phyloP scores from a whole-genome alignment of 2,888 invertebrate genomes.

The Ophioninae sp. region DNA sequence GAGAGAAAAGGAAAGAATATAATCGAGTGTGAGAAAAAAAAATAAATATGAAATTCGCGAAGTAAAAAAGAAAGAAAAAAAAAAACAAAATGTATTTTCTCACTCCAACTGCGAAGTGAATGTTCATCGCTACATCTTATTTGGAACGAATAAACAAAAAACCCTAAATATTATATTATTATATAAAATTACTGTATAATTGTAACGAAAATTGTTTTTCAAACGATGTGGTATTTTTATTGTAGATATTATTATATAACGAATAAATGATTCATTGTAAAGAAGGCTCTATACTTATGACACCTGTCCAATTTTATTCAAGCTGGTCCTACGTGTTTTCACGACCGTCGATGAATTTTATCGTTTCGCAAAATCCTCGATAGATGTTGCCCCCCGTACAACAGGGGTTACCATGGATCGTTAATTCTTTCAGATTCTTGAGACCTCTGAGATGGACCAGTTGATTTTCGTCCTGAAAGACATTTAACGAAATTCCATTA shows the following conservation, averaged over 20 bases:
- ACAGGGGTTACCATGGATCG: constrained; percentile 57
- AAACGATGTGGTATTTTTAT: constrained; percentile 81
- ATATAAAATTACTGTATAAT: constrained; percentile 78
- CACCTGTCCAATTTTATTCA: neutral
- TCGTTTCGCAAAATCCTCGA: constrained; percentile 7
- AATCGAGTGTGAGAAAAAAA: constrained; percentile 70
- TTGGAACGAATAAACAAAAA: constrained; percentile 73
- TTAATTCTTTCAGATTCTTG: constrained; percentile 51
- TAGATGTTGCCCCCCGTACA: constrained; percentile 17
- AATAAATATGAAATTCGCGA: constrained; percentile 77
- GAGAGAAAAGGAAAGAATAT: constrained; percentile 40
- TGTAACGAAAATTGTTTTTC: constrained; percentile 80
- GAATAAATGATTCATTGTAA: constrained; percentile 80
- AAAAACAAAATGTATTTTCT: constrained; percentile 78
- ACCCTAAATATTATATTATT: constrained; percentile 62
- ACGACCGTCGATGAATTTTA: constrained; percentile 44
- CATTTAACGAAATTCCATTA: neutral
- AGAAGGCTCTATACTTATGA: constrained; percentile 41
- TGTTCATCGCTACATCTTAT: constrained; percentile 79
- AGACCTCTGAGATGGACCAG: constrained; percentile 33
- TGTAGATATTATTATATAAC: constrained; percentile 80
- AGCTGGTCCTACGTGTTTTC: neutral
- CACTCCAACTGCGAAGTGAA: constrained; percentile 79
- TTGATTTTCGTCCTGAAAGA: constrained; percentile 33
- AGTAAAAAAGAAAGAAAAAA: too few relatives aligned